phyloP scores from a whole-genome alignment of 1,140 invertebrate genomes.

The Sipha flava region DNA sequence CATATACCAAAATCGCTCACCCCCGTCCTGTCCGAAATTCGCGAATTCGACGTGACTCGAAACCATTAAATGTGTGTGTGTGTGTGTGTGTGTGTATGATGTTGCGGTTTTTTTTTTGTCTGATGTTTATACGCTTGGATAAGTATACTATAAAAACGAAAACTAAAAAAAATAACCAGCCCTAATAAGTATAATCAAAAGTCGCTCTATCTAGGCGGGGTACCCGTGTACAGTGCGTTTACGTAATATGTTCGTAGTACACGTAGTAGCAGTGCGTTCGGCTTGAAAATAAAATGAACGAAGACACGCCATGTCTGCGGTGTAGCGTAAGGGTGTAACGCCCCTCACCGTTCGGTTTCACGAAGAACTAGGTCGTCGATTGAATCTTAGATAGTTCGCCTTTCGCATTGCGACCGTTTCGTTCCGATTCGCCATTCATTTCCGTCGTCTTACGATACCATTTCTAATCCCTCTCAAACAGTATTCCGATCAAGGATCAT shows the following conservation, averaged over 20 bases:
- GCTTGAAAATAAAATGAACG: background rate
- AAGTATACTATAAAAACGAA: background rate
- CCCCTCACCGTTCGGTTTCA: too few relatives aligned
- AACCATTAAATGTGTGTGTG: background rate
- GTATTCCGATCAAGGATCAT: too few relatives aligned
- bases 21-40: background rate
- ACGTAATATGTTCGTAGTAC: background rate
- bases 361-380: too few relatives aligned
- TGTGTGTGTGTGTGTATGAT: background rate
- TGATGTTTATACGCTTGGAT: background rate
- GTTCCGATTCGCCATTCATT: too few relatives aligned
- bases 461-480: too few relatives aligned
- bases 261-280: background rate
- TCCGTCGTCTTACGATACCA: too few relatives aligned
- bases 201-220: background rate
- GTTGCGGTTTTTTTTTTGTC: background rate
- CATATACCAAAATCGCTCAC: background rate
- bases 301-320: background rate
- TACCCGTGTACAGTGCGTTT: background rate
- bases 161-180: background rate
- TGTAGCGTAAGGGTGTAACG: too few relatives aligned
- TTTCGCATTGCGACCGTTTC: too few relatives aligned
- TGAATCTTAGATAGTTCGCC: too few relatives aligned
- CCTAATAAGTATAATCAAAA: background rate
- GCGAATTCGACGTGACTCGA: background rate